Base-by-base conservation (phyloP, 2,797 vertebrate genomes). In the Thalassophryne amazonica region DNA sequence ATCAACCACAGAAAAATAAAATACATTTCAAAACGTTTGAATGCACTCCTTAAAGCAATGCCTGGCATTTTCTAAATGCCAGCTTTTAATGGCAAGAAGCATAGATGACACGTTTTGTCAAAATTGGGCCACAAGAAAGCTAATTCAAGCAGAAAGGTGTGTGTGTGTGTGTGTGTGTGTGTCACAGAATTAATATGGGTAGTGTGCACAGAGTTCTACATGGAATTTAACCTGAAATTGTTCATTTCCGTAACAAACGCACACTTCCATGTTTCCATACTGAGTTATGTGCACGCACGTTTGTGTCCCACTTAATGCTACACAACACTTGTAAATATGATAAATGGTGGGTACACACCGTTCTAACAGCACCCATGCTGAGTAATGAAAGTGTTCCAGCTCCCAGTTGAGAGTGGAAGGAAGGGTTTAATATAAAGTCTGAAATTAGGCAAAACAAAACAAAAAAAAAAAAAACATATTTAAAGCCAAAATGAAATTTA, bases 61-160 rank as follows among this genome's bases (percentile, higher is more conserved):
- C 9, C 48, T 70, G 83, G 52, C 81, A 81, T 85, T 80, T 84
- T 60, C 20, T 28, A 84, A 86, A 86, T 86, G 81, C 73, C 84
- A 86, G 28, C 63, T 54, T 61, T 17, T 52, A 68, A 85, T 57
- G 43, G 53, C 34, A 60, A 65, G 59, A 53, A 76, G 47, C 66
- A 47, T 28, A 52, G 57, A 68, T 73, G 46, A 50, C 65, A 63
- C 46, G 20, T 55, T 61, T 12, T 17, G 24, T 53, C 46, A 33
- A 51, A 73, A 49, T 19, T 13, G 20, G 43, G 54, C 22, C 25
- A 29, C 49, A 12, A 15, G 27, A 59, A 41, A 24, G 46, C 6
- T 17, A 36, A 30, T 20, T 65, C 54, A 47, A 53, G 31, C 3
- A 2, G 29, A 56, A 67, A 68, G 10, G 20, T 6, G 21, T 23